Evolutionary conservation across 2,113 vertebrate species (phyloP).

Genomic region (Elaphurus davidianus): DNA sequence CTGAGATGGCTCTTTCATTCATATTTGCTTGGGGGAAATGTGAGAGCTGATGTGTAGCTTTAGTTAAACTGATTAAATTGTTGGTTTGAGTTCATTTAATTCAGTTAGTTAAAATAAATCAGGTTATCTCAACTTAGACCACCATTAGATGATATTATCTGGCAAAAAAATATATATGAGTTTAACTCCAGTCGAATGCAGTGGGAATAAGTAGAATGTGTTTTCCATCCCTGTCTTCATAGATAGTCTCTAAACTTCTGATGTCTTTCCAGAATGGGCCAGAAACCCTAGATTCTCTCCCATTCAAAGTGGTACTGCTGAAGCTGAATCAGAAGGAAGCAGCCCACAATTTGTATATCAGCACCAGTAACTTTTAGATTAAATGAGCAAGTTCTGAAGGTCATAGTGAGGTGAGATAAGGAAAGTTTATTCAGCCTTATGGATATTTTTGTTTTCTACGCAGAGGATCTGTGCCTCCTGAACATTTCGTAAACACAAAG

Average conservation of each 20-base stretch:
- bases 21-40: not conserved
- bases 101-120: slow-evolving; percentile 44
- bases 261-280: not conserved
- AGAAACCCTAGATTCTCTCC: not conserved
- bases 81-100: slow-evolving; percentile 43
- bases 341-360: not conserved
- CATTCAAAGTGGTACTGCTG: not conserved
- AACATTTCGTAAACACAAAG: not conserved
- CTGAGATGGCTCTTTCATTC: not conserved
- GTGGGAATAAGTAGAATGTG: not conserved
- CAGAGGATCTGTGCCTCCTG: not conserved
- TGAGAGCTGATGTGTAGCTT: not conserved
- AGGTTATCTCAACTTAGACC: slow-evolving; percentile 14
- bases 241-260: slow-evolving; percentile 7
- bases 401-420: not conserved
- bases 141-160: not conserved
- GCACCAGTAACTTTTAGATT: not conserved
- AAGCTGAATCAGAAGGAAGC: not conserved
- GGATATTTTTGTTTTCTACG: not conserved
- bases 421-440: not conserved
- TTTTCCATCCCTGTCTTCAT: not conserved
- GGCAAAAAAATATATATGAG: not conserved
- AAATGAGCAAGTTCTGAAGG: not conserved
- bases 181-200: not conserved
- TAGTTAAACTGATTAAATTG: slow-evolving; percentile 32